phyloP scores from a whole-genome alignment of 2,113 vertebrate species.

The Phylloscopus trochilus region DNA sequence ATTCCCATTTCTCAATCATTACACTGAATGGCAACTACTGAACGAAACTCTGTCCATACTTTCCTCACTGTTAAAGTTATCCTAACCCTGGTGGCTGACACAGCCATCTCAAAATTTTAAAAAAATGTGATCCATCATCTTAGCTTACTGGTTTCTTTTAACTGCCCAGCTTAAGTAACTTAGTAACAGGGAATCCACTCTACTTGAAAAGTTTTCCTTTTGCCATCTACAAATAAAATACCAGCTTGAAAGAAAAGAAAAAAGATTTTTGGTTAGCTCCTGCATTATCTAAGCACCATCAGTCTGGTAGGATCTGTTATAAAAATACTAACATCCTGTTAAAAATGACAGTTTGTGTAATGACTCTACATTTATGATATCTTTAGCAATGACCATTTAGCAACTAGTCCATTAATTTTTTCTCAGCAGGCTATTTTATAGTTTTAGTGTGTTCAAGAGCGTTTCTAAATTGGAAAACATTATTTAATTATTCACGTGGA shows the following conservation, averaged over 20 bases:
- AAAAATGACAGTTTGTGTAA: background rate
- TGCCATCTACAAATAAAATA: background rate
- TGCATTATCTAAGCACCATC: background rate
- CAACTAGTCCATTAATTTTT: background rate
- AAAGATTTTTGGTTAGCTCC: background rate
- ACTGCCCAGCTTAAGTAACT: background rate
- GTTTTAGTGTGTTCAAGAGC: background rate
- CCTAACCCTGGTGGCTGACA: background rate
- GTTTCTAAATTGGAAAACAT: constrained; percentile 19
- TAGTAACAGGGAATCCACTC: background rate
- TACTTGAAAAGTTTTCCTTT: background rate
- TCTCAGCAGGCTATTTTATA: background rate
- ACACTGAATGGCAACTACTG: background rate
- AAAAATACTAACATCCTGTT: background rate
- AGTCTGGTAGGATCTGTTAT: background rate
- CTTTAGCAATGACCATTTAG: constrained; percentile 11
- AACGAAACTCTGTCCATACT: background rate
- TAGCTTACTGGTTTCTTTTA: background rate
- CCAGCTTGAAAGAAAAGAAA: background rate
- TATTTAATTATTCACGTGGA: constrained; percentile 41
- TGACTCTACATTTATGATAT: background rate
- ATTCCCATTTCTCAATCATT: background rate
- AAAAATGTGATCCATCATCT: background rate
- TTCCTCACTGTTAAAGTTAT: background rate
- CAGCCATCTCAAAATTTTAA: background rate